Percentiles rank a stretch among this genome's conserved stretches.
Conservation (phyloP, 2,888 invertebrate genomes). For the Crocallis elinguaria region DNA sequence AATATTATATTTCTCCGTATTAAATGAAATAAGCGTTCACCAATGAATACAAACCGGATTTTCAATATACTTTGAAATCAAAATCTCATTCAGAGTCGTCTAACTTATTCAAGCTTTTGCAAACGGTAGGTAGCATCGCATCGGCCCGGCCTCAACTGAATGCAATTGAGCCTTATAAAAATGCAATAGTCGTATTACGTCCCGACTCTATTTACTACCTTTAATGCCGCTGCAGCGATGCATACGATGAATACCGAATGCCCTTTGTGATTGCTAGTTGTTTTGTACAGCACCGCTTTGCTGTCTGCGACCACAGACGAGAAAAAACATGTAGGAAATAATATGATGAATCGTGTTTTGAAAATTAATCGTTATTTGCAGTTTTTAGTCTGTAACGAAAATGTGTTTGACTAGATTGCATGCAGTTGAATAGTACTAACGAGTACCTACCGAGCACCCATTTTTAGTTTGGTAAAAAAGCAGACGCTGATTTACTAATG, state of each 20-base stretch:
- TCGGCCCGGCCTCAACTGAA: conserved; percentile 35
- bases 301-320: conserved; percentile 35
- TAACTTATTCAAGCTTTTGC: conserved; percentile 37
- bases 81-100: conserved; percentile 24
- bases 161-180: conserved; percentile 72
- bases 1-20: no score
- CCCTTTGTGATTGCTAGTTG: conserved; percentile 56
- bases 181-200: conserved; percentile 71
- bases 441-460: no score
- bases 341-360: conserved; percentile 22
- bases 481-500: no score
- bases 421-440: no score
- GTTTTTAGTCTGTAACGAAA: background rate
- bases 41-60: background rate
- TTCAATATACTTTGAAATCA: background rate
- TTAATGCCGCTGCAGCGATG: conserved; percentile 62
- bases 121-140: conserved; percentile 26
- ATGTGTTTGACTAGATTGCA: conserved; percentile 6
- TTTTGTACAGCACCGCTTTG: conserved; percentile 54
- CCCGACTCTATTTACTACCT: conserved; percentile 65
- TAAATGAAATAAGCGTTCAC: no score
- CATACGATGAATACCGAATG: conserved; percentile 75
- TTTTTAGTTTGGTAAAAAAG: no score
- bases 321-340: conserved; percentile 29
- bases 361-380: conserved; percentile 8